These are phyloP conservation scores for Xiphorhynchus elegans DNA, from an alignment of 2,113 vertebrate genomes.

Conservation along the genomic window DNA sequence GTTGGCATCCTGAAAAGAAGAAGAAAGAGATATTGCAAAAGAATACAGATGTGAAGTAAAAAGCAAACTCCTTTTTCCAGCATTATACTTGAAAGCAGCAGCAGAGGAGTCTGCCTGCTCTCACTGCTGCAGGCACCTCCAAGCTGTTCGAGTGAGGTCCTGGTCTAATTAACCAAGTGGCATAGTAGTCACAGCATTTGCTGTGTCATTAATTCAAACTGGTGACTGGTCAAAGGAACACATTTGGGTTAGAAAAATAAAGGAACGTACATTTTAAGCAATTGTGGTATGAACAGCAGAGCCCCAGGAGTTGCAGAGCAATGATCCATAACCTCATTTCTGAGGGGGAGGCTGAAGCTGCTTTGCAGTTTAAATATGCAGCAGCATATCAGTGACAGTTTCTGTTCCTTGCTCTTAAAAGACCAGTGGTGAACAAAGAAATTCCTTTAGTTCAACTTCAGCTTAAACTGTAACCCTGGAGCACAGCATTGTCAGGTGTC, in stretches of 20 bases:
- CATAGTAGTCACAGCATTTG: not conserved
- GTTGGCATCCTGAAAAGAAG: not conserved
- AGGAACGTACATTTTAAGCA: not conserved
- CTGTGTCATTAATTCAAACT: not conserved
- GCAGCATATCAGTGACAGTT: not conserved
- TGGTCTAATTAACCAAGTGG: not conserved
- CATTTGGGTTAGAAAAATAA: not conserved
- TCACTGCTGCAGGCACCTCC: accelerated
- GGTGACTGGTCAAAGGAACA: not conserved
- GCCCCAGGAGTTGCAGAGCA: not conserved
- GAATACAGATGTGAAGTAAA: not conserved
- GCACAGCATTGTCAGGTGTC: not conserved
- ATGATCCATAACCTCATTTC: not conserved
- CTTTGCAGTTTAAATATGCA: not conserved
- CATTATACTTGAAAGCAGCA: not conserved
- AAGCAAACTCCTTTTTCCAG: not conserved
- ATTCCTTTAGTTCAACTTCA: not conserved
- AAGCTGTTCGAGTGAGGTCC: not conserved
- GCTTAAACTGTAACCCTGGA: conserved; percentile 33
- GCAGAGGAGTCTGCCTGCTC: not conserved
- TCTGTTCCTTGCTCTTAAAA: not conserved
- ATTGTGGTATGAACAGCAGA: not conserved
- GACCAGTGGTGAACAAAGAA: not conserved
- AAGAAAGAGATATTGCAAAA: not conserved
- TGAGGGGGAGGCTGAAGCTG: not conserved